Evolutionary conservation across 2,113 vertebrate genomes (phyloP), one percentile per base, ranked within the genome.

Genomic region (Xyrauchen texanus): DNA sequence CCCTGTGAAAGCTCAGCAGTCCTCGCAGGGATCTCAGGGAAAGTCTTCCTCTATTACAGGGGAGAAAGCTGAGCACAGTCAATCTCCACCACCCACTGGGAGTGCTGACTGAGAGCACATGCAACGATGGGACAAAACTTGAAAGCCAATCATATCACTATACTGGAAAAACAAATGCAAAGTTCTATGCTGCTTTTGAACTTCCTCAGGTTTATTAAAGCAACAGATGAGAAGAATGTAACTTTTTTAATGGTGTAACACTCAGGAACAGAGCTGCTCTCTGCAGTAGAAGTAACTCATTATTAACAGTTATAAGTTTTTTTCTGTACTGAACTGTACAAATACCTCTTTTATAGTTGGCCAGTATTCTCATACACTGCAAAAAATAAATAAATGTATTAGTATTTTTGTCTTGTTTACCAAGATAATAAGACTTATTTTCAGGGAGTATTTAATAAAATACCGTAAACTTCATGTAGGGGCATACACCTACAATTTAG

Each of bases 1-100:
- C 87, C 96, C 96, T 12, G 85, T 90, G 67, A 98, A 97, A 93
- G 93, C 94, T 78, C 95, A 95, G 90, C 95, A 96, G 90, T 93
- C 93, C 0, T 93, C 95, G 73, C 89, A 89, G 1, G 91, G 91
- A 82, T 94, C 95, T 84, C 96, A 98, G 95, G 97, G 93, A 85
- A 97, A 95, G 81, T 90, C 94, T 3, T 85, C 89, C 75, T 91
- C 92, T 86, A 90, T 92, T 78, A 93, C 90, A 84, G 94, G 91
- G 83, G 93, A 94, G 69, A 94, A 95, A 12, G 95, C 95, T 68
- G 92, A 94, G 88, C 93, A 94, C 84, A 84, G 91, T 85, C 87
- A 68, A 55, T 66, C 89, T 0, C 84, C 88, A 44, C 88, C 92
- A 15, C 93, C 93, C 75, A 89, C 94, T 0, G 94, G 95, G 44